These are phyloP conservation scores for Silurus lanzhouensis DNA, from an alignment of 2,797 vertebrate genomes.

Conservation along the genomic window DNA sequence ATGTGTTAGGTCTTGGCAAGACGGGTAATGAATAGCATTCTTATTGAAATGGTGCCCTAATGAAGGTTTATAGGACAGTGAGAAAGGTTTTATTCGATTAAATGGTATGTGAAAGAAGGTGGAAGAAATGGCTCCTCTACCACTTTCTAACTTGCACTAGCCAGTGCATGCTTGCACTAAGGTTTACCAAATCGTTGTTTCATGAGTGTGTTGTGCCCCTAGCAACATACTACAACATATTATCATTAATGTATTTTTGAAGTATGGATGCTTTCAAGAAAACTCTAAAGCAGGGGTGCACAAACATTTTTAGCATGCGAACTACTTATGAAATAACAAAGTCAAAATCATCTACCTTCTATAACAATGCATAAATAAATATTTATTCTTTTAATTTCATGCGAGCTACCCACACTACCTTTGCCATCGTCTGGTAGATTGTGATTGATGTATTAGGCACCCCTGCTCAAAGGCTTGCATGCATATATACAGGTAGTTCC, in stretches of 20 bases:
- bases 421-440: too few relatives aligned
- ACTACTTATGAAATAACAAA: too few relatives aligned
- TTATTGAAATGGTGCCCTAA: slow-evolving; percentile 2
- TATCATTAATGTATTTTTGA: background rate
- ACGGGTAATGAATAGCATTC: background rate
- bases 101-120: background rate
- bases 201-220: background rate
- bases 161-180: background rate
- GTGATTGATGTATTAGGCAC: too few relatives aligned
- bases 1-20: background rate
- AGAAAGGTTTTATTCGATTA: background rate
- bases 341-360: too few relatives aligned
- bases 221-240: background rate
- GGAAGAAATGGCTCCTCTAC: background rate
- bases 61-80: background rate
- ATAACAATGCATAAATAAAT: too few relatives aligned
- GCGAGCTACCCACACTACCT: too few relatives aligned
- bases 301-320: too few relatives aligned
- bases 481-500: background rate
- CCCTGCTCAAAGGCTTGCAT: background rate
- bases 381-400: too few relatives aligned
- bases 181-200: background rate
- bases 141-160: background rate
- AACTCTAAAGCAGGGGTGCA: background rate
- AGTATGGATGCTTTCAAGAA: background rate